Base-by-base conservation (phyloP, 2,888 invertebrate species). In the Andrena bicolor region DNA sequence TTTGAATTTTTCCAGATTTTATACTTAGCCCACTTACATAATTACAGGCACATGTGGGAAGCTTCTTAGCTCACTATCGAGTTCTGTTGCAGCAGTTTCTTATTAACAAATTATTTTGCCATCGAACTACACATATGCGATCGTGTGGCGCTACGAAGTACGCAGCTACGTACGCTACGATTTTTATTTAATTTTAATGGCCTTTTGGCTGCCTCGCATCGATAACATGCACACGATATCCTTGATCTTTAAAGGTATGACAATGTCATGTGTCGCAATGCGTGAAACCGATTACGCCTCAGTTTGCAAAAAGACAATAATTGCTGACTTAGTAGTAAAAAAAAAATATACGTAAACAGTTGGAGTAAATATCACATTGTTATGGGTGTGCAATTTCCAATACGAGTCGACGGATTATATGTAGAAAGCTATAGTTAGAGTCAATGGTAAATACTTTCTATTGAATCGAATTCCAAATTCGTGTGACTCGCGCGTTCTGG, bases 171-270 rank as follows among this genome's bases (percentile, higher is more conserved):
- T 41, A 7, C 5, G 61, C 20, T 48, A 60, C 10, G 13, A 64
- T 69, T 41, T 23, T 35, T 58, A 72, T 63, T 80, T 26, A 48
- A 32, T 53, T 72, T 68, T 72, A 80, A 72, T 63, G 64, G 32
- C 63, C 80, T 72, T 72, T 68, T 5, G 72, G 20, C 10, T 70
- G 26, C 66, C 13, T 28, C 53, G 2, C 56, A 32, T 51, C 63
- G 69, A 63, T 51, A 71, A 32, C 51, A 53, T 48, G 41, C 26
- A 51, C 73, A 26, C 0, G 80, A 73, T 73, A 73, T 73, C 80
- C 77, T 81, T 77, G 80, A 77, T 81, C 69, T 81, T 81, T 81
- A 69, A 49, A 41, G 63, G 16, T 68, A 32, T 20, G 65, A 63
- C 56, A 70, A 61, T 76, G 66, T 66, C 61, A 76, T 30, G 56